phyloP scores from a whole-genome alignment of 2,888 invertebrate genomes.

The Lordiphosa andalusiaca region DNA sequence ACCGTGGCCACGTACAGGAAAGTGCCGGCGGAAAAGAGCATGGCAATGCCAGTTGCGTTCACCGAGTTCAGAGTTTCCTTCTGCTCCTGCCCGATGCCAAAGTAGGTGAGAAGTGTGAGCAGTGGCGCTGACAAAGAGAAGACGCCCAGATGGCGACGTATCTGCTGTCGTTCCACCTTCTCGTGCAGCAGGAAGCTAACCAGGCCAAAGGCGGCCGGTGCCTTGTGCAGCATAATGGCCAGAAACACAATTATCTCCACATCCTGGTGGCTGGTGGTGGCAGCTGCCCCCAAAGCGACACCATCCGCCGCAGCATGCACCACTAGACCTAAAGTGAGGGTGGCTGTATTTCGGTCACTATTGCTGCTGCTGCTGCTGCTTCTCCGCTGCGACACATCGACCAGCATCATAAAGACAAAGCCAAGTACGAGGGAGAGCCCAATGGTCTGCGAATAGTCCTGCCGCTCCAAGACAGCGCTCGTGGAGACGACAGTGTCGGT shows the following conservation, averaged over 20 bases:
- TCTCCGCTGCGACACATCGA: constrained; percentile 86
- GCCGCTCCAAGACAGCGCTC: not conserved
- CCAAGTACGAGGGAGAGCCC: constrained; percentile 95
- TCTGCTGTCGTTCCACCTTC: constrained; percentile 91
- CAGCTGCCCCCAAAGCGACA: constrained; percentile 98
- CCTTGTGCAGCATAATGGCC: constrained; percentile 99
- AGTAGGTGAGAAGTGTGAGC: constrained; percentile 93
- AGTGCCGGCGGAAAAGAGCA: constrained; percentile 99
- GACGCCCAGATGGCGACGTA: constrained; percentile 92
- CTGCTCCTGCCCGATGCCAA: constrained; percentile 95
- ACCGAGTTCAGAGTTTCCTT: constrained; percentile 93
- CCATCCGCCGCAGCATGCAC: constrained; percentile 99
- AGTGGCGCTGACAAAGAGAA: constrained; percentile 97
- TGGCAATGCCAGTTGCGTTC: constrained; percentile 97
- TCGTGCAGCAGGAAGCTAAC: constrained; percentile 98
- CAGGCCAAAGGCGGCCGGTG: constrained; percentile 98
- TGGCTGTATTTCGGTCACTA: constrained; percentile 93
- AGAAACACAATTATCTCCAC: constrained; percentile 98
- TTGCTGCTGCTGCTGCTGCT: constrained; percentile 64
- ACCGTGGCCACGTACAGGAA: constrained; percentile 99
- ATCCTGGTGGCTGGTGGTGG: constrained; percentile 96
- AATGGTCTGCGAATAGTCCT: constrained; percentile 82
- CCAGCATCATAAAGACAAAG: constrained; percentile 98
- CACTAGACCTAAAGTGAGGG: constrained; percentile 96
- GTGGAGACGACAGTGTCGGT: not conserved